These are phyloP conservation scores for Telmatochromis bifrenatus DNA, from an alignment of 2,113 vertebrate genomes.

Conservation along the genomic window DNA sequence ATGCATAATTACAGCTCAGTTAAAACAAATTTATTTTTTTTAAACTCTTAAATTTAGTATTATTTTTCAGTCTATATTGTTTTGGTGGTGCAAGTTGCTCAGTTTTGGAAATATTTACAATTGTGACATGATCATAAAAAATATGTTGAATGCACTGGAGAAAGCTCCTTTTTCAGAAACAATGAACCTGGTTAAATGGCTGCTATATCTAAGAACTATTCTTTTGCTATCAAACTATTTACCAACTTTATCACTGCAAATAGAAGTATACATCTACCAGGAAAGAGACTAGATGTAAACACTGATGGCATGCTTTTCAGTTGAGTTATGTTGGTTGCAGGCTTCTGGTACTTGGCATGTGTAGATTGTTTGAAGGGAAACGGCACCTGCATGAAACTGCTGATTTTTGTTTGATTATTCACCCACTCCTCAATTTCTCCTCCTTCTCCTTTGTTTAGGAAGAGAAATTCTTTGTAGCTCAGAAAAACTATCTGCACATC, in stretches of 20 bases:
- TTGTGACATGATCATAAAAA: neutral
- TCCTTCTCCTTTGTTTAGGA: constrained; percentile 68
- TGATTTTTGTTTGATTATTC: neutral
- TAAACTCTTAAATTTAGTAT: neutral
- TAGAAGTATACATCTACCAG: neutral
- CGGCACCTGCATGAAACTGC: neutral
- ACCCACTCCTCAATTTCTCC: neutral
- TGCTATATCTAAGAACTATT: neutral
- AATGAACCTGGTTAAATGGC: neutral
- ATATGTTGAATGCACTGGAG: neutral
- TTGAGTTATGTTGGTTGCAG: neutral
- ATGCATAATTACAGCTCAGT: neutral
- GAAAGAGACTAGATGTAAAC: neutral
- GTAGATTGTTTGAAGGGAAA: neutral
- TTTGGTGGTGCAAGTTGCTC: neutral
- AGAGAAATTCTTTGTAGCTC: constrained; percentile 76
- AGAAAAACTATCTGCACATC: constrained; percentile 79
- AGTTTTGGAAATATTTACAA: neutral
- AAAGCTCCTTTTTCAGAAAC: neutral
- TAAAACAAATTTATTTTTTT: neutral
- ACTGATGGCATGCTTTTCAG: neutral
- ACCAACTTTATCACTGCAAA: neutral
- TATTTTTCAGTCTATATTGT: neutral
- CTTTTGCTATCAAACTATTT: neutral
- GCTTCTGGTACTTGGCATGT: neutral